Evolutionary conservation across 2,113 vertebrate genomes (phyloP).

Genomic region (Actenoides lindsayi): DNA sequence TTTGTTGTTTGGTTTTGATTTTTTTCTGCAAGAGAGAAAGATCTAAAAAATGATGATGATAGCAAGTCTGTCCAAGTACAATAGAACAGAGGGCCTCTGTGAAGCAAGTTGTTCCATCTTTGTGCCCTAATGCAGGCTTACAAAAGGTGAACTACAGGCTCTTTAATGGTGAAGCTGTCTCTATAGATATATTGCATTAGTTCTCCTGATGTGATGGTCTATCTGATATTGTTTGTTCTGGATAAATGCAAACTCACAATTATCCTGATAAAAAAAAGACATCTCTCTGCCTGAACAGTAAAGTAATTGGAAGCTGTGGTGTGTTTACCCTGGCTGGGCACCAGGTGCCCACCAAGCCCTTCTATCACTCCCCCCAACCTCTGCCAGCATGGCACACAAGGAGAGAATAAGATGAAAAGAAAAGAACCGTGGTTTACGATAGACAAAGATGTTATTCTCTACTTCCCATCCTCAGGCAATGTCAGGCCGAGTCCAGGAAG

Average conservation of each 20-base stretch:
- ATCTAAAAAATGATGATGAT: neutral
- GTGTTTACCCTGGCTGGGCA: no score
- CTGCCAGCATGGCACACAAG: no score
- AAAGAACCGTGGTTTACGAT: no score
- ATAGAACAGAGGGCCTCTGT: neutral
- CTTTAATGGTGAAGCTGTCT: neutral
- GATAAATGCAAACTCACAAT: neutral
- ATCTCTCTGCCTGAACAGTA: neutral
- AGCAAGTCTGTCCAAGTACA: neutral
- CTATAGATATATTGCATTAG: neutral
- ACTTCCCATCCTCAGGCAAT: no score
- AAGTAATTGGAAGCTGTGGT: neutral
- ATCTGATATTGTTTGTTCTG: neutral
- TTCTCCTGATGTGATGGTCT: neutral
- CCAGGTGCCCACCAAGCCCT: no score
- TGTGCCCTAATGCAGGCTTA: neutral
- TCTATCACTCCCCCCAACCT: no score
- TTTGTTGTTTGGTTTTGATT: neutral
- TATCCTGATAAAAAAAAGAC: neutral
- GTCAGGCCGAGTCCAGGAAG: no score
- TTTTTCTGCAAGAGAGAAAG: neutral
- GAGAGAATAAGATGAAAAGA: no score
- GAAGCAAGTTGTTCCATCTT: neutral
- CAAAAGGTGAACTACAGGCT: neutral
- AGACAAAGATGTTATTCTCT: no score